Evolutionary conservation across 2,797 vertebrate species (phyloP).

Genomic region (Telmatherina bonti): DNA sequence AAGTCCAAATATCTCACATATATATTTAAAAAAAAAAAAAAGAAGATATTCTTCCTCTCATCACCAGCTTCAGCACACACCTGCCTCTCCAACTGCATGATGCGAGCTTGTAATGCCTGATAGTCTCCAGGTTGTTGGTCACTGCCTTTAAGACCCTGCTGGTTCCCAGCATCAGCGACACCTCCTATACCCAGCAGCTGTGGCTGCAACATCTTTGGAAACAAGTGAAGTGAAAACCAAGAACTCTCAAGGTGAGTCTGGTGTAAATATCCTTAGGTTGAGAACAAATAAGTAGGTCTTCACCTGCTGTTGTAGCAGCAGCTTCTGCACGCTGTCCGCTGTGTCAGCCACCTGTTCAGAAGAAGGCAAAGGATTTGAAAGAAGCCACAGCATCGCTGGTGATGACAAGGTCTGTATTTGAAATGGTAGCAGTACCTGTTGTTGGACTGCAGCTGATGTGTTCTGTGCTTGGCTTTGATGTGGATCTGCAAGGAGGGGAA

Average conservation of each 20-base stretch:
- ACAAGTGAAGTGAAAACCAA: background rate
- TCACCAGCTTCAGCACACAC: constrained; percentile 63
- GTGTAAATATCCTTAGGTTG: background rate
- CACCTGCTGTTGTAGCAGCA: constrained; percentile 80
- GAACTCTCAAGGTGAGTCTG: background rate
- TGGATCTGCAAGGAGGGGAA: constrained; percentile 48
- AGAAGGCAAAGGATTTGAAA: background rate
- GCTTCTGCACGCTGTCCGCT: constrained; percentile 73
- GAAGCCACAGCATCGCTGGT: background rate
- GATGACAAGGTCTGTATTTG: background rate
- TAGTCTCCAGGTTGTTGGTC: constrained; percentile 71
- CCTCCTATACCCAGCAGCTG: constrained; percentile 64
- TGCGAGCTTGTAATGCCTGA: constrained; percentile 74
- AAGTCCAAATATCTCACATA: background rate
- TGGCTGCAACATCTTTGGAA: constrained; percentile 66
- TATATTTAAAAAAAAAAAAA: too few species aligned
- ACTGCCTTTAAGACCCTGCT: constrained; percentile 55
- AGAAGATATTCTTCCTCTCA: background rate
- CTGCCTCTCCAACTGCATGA: constrained; percentile 89
- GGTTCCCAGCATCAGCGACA: constrained; percentile 44
- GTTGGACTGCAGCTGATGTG: constrained; percentile 45
- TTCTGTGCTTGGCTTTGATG: constrained; percentile 58
- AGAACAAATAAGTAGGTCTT: background rate
- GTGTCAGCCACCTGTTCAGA: constrained; percentile 59
- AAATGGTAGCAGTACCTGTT: constrained; percentile 63